These are phyloP conservation scores for Naso thynnoides DNA, from an alignment of 2,797 vertebrate genomes.

Conservation along the genomic window DNA sequence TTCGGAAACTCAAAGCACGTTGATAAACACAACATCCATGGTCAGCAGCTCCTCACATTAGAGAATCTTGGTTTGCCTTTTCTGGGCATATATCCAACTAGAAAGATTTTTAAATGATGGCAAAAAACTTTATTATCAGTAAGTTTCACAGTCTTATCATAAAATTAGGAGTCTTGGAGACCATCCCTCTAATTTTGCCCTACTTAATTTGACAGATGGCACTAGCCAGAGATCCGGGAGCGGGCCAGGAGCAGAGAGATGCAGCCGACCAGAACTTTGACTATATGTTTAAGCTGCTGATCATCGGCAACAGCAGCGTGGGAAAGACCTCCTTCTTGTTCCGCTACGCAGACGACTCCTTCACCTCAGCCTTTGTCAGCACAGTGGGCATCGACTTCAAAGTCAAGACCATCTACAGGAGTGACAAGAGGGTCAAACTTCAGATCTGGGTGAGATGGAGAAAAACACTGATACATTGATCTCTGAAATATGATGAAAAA, in stretches of 20 bases:
- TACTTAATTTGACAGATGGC: conserved; percentile 83
- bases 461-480: background rate
- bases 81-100: background rate
- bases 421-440: conserved; percentile 92
- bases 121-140: background rate
- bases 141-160: background rate
- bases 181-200: background rate
- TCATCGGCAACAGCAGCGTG: conserved; percentile 94
- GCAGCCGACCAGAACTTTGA: conserved; percentile 93
- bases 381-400: conserved; percentile 96
- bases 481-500: background rate
- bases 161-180: background rate
- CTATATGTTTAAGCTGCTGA: conserved; percentile 94
- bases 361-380: conserved; percentile 93
- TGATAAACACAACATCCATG: too few relatives aligned
- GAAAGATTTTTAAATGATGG: background rate
- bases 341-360: conserved; percentile 92
- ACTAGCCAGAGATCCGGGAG: conserved; percentile 80
- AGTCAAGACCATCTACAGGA: conserved; percentile 93
- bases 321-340: conserved; percentile 95
- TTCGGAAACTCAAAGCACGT: too few relatives aligned
- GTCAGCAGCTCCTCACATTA: background rate
- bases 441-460: conserved; percentile 91
- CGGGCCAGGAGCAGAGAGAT: conserved; percentile 82
- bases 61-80: background rate